phyloP scores from a whole-genome alignment of 2,113 vertebrate species.

The Microcebus ravelobensis region DNA sequence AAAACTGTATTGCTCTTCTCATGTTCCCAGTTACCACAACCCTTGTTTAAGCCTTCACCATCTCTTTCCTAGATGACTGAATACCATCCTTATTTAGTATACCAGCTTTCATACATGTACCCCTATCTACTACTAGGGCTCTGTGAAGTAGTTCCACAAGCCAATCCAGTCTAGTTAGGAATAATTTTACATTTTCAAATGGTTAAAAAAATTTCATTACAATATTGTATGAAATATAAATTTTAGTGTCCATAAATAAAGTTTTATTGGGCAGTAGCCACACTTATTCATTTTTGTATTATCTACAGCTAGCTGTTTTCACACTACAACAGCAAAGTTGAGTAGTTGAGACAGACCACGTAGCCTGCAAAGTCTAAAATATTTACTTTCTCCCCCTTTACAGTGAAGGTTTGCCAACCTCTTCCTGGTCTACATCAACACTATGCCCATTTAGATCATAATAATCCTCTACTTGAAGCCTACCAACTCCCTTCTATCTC shows the following conservation, averaged over 20 bases:
- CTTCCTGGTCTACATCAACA: neutral
- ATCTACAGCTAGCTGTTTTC: neutral
- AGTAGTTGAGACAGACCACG: neutral
- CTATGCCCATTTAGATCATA: neutral
- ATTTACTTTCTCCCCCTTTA: neutral
- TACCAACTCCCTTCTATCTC: neutral
- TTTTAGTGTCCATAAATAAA: neutral
- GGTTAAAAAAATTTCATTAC: neutral
- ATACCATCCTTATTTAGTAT: neutral
- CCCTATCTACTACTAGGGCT: neutral
- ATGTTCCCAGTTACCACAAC: neutral
- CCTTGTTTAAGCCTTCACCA: neutral
- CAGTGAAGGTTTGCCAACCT: neutral
- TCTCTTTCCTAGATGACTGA: neutral
- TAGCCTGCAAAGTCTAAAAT: neutral
- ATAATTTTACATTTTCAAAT: neutral
- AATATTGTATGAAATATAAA: neutral
- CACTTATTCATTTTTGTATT: neutral
- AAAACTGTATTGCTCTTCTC: neutral
- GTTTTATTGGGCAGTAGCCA: neutral
- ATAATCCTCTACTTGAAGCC: neutral
- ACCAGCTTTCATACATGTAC: neutral
- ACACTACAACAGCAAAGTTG: neutral
- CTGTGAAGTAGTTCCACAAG: neutral
- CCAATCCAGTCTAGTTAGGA: neutral